Percentiles rank a stretch among this genome's conserved stretches.
Evolutionary conservation across 1,140 invertebrate species (phyloP).

Genomic region (Spodoptera frugiperda): DNA sequence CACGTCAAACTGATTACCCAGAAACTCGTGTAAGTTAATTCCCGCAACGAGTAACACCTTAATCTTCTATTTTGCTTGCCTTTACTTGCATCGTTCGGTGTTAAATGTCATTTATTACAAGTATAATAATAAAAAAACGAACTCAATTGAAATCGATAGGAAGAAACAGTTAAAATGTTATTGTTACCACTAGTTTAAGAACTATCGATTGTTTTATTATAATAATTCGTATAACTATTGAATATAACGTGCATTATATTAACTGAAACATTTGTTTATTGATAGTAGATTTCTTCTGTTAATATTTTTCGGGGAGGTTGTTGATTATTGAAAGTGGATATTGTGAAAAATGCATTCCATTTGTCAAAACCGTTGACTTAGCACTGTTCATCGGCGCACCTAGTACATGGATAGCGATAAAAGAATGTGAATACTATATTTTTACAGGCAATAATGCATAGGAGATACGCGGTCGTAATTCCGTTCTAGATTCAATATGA

Average conservation of each 20-base stretch:
- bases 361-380: slow-evolving; percentile 69
- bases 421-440: slow-evolving; percentile 62
- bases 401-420: slow-evolving; percentile 63
- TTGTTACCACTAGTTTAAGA: slow-evolving; percentile 85
- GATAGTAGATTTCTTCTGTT: slow-evolving; percentile 61
- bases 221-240: slow-evolving; percentile 67
- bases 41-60: slow-evolving; percentile 7
- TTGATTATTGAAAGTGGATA: slow-evolving; percentile 69
- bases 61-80: slow-evolving; percentile 21
- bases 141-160: slow-evolving; percentile 61
- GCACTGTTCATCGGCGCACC: slow-evolving; percentile 80
- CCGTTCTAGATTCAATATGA: slow-evolving; percentile 35
- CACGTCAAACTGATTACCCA: slow-evolving; percentile 2
- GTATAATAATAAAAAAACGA: slow-evolving; percentile 48
- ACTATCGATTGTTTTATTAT: slow-evolving; percentile 78
- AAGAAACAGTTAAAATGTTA: slow-evolving; percentile 78
- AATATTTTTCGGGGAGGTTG: slow-evolving; percentile 66
- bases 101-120: slow-evolving; percentile 38
- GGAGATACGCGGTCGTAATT: slow-evolving; percentile 34
- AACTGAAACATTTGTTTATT: slow-evolving; percentile 63
- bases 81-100: slow-evolving; percentile 16
- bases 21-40: slow-evolving; percentile 16
- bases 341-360: slow-evolving; percentile 83
- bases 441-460: slow-evolving; percentile 63
- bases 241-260: slow-evolving; percentile 59